A percentile compares a stretch with the other conserved stretches of the same genome.
These are phyloP conservation scores for Aphelenchoides avenae DNA, from an alignment of 1,140 invertebrate genomes.

Conservation along the genomic window DNA sequence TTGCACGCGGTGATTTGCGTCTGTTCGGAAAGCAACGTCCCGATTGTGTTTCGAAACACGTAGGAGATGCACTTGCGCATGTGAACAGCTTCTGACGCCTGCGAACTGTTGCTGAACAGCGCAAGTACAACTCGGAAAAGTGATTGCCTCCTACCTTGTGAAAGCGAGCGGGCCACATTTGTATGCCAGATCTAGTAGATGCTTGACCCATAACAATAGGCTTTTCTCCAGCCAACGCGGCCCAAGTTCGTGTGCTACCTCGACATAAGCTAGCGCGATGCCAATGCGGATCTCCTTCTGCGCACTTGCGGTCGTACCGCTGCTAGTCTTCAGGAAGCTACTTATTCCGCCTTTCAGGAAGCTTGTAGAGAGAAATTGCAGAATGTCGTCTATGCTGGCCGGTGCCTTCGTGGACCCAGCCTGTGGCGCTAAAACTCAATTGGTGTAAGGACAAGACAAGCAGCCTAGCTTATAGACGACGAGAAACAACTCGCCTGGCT, in stretches of 20 bases:
- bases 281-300: constrained; percentile 92
- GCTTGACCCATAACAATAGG: constrained; percentile 75
- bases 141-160: constrained; percentile 48
- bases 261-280: constrained; percentile 74
- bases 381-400: constrained; percentile 74
- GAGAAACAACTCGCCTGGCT: constrained; percentile 12
- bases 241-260: constrained; percentile 84
- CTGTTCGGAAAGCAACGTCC: constrained; percentile 88
- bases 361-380: constrained; percentile 85
- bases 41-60: constrained; percentile 82
- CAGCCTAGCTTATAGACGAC: background rate
- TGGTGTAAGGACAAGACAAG: background rate
- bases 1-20: constrained; percentile 90
- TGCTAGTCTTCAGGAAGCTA: constrained; percentile 80
- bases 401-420: constrained; percentile 17
- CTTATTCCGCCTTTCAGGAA: constrained; percentile 88
- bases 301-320: constrained; percentile 89
- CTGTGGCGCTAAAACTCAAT: constrained; percentile 11
- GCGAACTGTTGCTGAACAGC: constrained; percentile 4
- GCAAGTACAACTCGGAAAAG: constrained; percentile 10
- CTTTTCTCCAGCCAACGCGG: constrained; percentile 88
- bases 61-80: constrained; percentile 94
- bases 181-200: constrained; percentile 84
- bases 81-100: constrained; percentile 83
- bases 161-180: constrained; percentile 43